phyloP scores from a whole-genome alignment of 2,113 vertebrate genomes.

The Elephantulus edwardii region DNA sequence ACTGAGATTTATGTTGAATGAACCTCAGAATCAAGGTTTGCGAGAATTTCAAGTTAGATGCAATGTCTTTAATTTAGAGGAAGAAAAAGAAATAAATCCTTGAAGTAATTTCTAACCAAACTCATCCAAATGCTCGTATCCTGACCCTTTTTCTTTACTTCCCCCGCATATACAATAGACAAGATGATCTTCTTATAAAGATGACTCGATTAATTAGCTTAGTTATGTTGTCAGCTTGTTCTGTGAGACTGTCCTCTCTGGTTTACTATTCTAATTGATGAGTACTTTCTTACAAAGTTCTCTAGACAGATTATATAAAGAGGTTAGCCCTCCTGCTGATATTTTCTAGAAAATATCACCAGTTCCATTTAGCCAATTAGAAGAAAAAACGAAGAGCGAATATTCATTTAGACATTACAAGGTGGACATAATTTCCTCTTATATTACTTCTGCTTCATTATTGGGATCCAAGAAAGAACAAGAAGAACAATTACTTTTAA shows the following conservation, averaged over 20 bases:
- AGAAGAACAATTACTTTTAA: constrained; percentile 7
- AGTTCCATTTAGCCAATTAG: not conserved
- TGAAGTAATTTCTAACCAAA: not conserved
- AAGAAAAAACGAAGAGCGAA: not conserved
- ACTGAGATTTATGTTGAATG: constrained; percentile 14
- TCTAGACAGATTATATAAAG: not conserved
- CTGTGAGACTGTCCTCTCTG: not conserved
- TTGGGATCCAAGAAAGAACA: not conserved
- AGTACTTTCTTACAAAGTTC: not conserved
- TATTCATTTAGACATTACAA: constrained; percentile 22
- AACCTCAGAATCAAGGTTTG: not conserved
- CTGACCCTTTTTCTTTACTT: not conserved
- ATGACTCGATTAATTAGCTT: not conserved
- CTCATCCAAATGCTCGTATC: not conserved
- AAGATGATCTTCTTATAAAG: not conserved
- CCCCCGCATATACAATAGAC: not conserved
- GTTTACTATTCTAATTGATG: not conserved
- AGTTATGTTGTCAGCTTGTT: not conserved
- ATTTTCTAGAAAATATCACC: not conserved
- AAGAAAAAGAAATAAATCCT: not conserved
- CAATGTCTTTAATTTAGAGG: not conserved
- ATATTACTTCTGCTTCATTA: constrained; percentile 30
- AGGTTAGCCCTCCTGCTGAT: not conserved
- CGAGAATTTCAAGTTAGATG: not conserved
- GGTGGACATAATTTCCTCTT: constrained; percentile 21